phyloP scores from a whole-genome alignment of 2,113 vertebrate species.

The Forbesichthys papilliferus region DNA sequence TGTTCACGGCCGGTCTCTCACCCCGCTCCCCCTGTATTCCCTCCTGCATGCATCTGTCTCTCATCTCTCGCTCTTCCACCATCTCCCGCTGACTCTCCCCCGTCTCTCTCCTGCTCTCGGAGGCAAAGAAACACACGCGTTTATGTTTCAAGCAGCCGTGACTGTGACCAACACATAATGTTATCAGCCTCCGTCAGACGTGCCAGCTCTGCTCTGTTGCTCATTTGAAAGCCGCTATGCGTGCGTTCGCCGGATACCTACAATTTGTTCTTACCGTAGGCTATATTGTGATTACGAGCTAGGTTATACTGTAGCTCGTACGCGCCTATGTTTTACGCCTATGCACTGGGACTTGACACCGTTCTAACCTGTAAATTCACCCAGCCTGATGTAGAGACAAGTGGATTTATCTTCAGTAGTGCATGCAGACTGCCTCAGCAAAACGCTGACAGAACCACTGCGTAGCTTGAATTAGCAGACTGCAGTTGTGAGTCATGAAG shows the following conservation, averaged over 20 bases:
- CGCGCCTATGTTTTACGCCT: too few species aligned
- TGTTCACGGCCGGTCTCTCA: constrained; percentile 68
- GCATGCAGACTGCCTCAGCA: too few species aligned
- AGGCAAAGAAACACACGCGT: constrained; percentile 60
- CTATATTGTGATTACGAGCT: constrained; percentile 16
- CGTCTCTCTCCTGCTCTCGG: constrained; percentile 45
- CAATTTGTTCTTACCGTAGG: constrained; percentile 25
- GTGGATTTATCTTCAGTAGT: too few species aligned
- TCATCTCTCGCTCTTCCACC: constrained; percentile 17
- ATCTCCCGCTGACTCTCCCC: constrained; percentile 45
- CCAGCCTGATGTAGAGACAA: too few species aligned
- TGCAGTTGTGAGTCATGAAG: too few species aligned
- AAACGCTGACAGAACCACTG: too few species aligned
- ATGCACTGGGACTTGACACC: too few species aligned
- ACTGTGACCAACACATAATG: constrained; percentile 72
- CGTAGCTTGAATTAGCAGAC: too few species aligned
- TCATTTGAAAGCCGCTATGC: constrained; percentile 60
- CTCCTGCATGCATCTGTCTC: neutral
- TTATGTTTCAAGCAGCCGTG: constrained; percentile 65
- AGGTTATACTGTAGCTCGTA: too few species aligned
- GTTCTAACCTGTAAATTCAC: too few species aligned
- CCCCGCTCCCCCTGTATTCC: constrained; percentile 23
- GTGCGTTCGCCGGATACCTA: constrained; percentile 23
- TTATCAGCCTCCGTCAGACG: constrained; percentile 72
- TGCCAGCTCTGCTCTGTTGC: constrained; percentile 59